Base-by-base conservation (phyloP, 2,797 vertebrate species). In the Champsocephalus gunnari region DNA sequence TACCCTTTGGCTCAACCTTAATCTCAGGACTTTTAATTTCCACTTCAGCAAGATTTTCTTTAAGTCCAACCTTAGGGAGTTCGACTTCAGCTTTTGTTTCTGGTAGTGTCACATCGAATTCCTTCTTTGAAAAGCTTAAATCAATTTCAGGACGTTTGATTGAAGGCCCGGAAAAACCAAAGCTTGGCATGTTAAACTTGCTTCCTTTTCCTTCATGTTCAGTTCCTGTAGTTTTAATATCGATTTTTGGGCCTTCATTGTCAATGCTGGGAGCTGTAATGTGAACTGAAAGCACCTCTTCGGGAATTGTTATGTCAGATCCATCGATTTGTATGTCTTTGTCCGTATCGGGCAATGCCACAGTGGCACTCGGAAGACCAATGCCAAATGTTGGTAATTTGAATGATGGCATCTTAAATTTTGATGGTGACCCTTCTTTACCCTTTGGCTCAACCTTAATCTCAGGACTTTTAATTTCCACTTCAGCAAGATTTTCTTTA, bases 111-210 rank as follows among this genome's bases (percentile, higher is more conserved):
- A 81, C 28, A 54, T 83, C 85, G 2, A 76, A 76, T 51, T 76
- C 5, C 79, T 89, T 70, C 41, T 83, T 75, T 80, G 75, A 43
- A 16, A 62, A 13, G 3, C 66, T 80, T 9, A 82, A 54, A 64
- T 87, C 70, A 58, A 76, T 9, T 79, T 74, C 4, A 77, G 93
- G 59, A 11, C 6, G 0, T n/a, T 32, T 85, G 1, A 85, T n/a
- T 62, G 86, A 47, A 91, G 45, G 2, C 70, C 81, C 50, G 21
- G 50, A 53, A 53, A 59, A 95, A 87, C 12, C 83, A 19, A 53
- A 11, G 12, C 5, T 93, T 2, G 95, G 94, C 62, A 89, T 88
- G 56, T 94, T 85, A n/a, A 96, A 93, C 65, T 89, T 91, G n/a
- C 73, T 56, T 54, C 68, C 74, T 74, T 75, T 51, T 48, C 16